Conservation (phyloP, 2,797 vertebrate genomes). For the Myotis myotis region DNA sequence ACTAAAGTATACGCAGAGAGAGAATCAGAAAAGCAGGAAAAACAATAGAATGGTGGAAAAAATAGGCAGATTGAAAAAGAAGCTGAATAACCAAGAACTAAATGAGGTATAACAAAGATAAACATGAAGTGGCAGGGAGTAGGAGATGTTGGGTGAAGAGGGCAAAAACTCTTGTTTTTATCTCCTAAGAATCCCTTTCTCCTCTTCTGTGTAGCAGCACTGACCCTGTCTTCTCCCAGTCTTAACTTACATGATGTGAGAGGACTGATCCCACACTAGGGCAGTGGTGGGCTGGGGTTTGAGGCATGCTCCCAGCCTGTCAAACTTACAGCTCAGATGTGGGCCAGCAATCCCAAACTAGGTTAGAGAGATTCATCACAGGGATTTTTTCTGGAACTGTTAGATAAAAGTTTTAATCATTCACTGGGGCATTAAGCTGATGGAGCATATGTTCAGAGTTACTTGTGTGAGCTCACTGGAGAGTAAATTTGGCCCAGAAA, state of each 20-base stretch:
- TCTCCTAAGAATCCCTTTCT: neutral
- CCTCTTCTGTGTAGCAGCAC: neutral
- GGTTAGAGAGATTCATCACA: neutral
- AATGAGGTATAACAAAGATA: neutral
- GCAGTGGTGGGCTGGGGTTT: neutral
- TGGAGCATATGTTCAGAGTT: neutral
- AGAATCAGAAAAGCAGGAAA: neutral
- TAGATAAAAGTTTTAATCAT: neutral
- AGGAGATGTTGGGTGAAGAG: neutral
- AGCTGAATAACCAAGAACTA: neutral
- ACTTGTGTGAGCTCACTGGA: neutral
- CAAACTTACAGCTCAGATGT: neutral
- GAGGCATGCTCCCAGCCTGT: neutral
- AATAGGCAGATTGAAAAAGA: neutral
- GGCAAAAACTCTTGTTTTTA: neutral
- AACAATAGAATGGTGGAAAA: neutral
- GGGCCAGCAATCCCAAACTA: neutral
- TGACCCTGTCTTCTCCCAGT: neutral
- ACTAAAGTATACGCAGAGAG: neutral
- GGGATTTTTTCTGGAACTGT: neutral
- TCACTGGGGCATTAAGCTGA: neutral
- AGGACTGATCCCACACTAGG: too few species aligned
- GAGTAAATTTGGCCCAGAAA: neutral
- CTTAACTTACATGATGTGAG: neutral
- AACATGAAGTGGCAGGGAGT: neutral